Conservation (phyloP, 2,113 vertebrate genomes). For the Psammodynastes pulverulentus region DNA sequence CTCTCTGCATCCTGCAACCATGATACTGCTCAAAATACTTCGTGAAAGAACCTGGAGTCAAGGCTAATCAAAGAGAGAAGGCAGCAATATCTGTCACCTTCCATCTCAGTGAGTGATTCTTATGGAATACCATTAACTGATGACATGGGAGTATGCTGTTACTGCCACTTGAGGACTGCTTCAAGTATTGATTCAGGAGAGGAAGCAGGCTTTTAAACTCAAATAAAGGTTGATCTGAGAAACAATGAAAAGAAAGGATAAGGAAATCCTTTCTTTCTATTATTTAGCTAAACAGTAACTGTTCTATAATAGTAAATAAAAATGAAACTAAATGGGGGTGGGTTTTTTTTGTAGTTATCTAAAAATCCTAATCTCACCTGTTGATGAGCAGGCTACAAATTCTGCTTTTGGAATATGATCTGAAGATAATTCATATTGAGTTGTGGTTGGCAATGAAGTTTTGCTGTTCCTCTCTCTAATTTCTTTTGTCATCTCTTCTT, state of each 20-base stretch:
- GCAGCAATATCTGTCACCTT: background rate
- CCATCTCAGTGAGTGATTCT: background rate
- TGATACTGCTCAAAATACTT: background rate
- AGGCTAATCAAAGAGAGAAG: background rate
- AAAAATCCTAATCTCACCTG: constrained; percentile 47
- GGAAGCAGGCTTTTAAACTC: background rate
- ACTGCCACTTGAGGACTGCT: background rate
- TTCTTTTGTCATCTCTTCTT: constrained; percentile 55
- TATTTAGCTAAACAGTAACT: background rate
- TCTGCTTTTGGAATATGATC: constrained; percentile 41
- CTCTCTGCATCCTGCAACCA: background rate
- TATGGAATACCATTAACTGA: background rate
- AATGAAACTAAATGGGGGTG: background rate
- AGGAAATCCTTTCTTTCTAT: background rate
- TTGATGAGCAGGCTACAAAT: constrained; percentile 49
- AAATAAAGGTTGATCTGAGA: background rate
- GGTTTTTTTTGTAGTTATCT: background rate
- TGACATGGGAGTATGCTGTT: background rate
- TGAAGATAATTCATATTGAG: constrained; percentile 49
- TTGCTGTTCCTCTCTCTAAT: constrained; percentile 29
- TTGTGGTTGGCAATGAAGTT: background rate
- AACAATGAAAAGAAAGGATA: background rate
- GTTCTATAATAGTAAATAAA: background rate
- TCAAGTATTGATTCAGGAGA: background rate
- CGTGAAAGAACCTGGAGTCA: background rate